phyloP scores from a whole-genome alignment of 2,888 invertebrate genomes.

The Chromoteleia sp. region DNA sequence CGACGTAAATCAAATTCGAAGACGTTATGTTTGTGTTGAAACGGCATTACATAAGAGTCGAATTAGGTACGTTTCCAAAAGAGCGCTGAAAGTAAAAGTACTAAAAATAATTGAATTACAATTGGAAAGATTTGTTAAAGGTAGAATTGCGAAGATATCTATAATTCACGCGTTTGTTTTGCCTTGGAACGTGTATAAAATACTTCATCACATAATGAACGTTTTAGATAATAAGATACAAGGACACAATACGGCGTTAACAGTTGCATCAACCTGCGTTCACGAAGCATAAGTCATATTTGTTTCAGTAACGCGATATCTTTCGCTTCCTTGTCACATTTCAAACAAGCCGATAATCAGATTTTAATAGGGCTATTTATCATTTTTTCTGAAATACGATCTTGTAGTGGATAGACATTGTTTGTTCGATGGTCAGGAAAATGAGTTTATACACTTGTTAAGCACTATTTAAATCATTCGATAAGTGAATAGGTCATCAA shows the following conservation, averaged over 20 bases:
- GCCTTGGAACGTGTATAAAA: constrained; percentile 53
- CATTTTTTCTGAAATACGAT: constrained; percentile 39
- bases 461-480: neutral
- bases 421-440: neutral
- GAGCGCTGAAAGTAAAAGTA: constrained; percentile 42
- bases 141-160: neutral
- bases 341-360: constrained; percentile 29
- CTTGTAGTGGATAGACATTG: constrained; percentile 1
- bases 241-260: constrained; percentile 43
- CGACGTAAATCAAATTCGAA: neutral
- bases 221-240: constrained; percentile 63
- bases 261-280: constrained; percentile 38
- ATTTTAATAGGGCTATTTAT: constrained; percentile 33
- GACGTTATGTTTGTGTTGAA: neutral
- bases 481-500: too few relatives aligned
- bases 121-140: constrained; percentile 3
- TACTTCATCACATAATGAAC: constrained; percentile 37
- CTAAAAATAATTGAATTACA: constrained; percentile 29
- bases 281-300: constrained; percentile 40
- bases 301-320: constrained; percentile 54
- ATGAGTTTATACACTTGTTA: neutral
- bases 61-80: constrained; percentile 1
- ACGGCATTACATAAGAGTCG: neutral
- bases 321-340: constrained; percentile 44
- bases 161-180: neutral